phyloP scores from a whole-genome alignment of 1,140 invertebrate species.

The Bombus pascuorum region DNA sequence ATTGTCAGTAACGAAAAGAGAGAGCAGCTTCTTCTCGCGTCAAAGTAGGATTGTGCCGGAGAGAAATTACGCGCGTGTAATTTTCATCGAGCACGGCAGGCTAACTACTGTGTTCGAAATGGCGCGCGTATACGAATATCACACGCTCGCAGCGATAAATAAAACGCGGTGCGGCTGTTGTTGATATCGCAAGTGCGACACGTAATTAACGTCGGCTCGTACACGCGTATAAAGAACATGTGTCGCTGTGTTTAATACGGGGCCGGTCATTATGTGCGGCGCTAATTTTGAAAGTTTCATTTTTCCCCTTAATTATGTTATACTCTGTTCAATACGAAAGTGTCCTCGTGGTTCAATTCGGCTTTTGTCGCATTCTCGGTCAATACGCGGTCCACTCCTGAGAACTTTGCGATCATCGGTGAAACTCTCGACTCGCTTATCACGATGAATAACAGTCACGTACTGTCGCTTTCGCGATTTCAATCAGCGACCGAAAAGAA shows the following conservation, averaged over 20 bases:
- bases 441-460: neutral
- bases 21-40: neutral
- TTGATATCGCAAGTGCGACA: conserved; percentile 51
- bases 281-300: conserved; percentile 36
- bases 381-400: no score
- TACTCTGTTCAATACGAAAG: conserved; percentile 4
- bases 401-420: neutral
- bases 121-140: conserved; percentile 2
- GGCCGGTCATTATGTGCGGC: neutral
- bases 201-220: conserved; percentile 47
- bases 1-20: neutral
- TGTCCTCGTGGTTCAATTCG: neutral
- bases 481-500: neutral
- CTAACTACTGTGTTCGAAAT: neutral
- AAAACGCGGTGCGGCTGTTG: conserved; percentile 39
- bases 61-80: conserved; percentile 27
- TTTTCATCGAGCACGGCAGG: neutral
- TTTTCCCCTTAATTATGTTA: conserved; percentile 19
- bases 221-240: conserved; percentile 37
- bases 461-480: neutral
- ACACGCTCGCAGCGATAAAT: conserved; percentile 33
- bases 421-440: conserved; percentile 14
- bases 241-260: conserved; percentile 20
- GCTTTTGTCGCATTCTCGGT: neutral
- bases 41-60: neutral